phyloP scores from a whole-genome alignment of 2,797 vertebrate species.

The Alfaro cultratus region DNA sequence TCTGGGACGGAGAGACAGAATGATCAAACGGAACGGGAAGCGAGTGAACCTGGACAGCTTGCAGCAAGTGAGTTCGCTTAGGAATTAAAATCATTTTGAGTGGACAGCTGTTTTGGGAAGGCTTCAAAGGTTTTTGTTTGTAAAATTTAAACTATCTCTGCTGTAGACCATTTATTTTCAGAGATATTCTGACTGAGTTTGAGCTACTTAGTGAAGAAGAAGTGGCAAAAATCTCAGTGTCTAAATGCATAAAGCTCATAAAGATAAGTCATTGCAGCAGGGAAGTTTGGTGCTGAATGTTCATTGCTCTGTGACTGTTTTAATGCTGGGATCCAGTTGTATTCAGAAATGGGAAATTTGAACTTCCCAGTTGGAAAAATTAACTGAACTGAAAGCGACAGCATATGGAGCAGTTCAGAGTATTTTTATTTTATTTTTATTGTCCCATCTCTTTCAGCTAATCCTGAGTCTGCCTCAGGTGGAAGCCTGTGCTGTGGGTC shows the following conservation, averaged over 20 bases:
- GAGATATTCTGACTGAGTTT: not conserved
- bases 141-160: too few relatives aligned
- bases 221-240: too few relatives aligned
- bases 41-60: constrained; percentile 85
- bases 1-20: constrained; percentile 90
- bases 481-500: constrained; percentile 86
- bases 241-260: too few relatives aligned
- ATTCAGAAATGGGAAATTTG: too few relatives aligned
- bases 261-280: too few relatives aligned
- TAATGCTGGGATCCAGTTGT: too few relatives aligned
- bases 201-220: too few relatives aligned
- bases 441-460: constrained; percentile 55
- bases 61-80: constrained; percentile 82
- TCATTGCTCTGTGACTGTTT: too few relatives aligned
- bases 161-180: not conserved
- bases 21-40: constrained; percentile 92
- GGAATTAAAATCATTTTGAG: not conserved
- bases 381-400: not conserved
- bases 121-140: not conserved
- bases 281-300: too few relatives aligned
- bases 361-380: too few relatives aligned
- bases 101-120: not conserved
- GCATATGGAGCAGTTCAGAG: not conserved
- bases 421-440: not conserved
- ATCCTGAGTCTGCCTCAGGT: constrained; percentile 82